Evolutionary conservation across 2,888 invertebrate species (phyloP).

Genomic region (Litoditis marina): DNA sequence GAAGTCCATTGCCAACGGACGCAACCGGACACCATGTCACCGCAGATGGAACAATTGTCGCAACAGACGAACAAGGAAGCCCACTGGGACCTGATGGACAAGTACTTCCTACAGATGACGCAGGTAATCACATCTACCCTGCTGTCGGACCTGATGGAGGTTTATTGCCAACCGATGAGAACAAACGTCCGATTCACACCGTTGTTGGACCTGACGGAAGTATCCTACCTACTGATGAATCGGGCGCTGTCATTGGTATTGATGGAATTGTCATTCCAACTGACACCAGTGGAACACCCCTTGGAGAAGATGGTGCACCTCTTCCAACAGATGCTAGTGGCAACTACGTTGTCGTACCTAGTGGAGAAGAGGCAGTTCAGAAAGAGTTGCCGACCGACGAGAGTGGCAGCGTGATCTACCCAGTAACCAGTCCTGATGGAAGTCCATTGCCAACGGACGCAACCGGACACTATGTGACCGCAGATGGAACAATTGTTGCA

Average conservation of each 20-base stretch:
- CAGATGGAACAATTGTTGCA: conserved; percentile 10
- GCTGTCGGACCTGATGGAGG: conserved; percentile 34
- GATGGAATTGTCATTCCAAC: conserved; percentile 25
- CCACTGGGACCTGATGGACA: conserved; percentile 27
- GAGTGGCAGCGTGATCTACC: conserved; percentile 27
- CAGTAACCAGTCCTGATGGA: conserved; percentile 24
- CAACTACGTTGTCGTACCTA: conserved; percentile 16
- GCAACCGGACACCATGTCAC: conserved; percentile 23
- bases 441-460: conserved; percentile 25
- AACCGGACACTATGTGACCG: conserved; percentile 3
- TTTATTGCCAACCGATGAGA: conserved; percentile 28
- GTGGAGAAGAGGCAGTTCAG: conserved; percentile 8
- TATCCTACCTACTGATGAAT: conserved; percentile 25
- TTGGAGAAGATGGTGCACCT: conserved; percentile 28
- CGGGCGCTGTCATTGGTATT: conserved; percentile 16
- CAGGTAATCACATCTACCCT: conserved; percentile 30
- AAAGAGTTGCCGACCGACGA: conserved; percentile 34
- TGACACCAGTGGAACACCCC: conserved; percentile 18
- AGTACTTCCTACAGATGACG: conserved; percentile 32
- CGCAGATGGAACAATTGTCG: conserved; percentile 24
- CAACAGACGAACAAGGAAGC: conserved; percentile 29
- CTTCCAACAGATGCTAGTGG: conserved; percentile 35
- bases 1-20: conserved; percentile 40
- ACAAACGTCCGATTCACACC: conserved; percentile 20
- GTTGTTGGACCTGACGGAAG: conserved; percentile 27